These are phyloP conservation scores for Pteromalus puparum DNA, from an alignment of 1,140 invertebrate species.

Conservation along the genomic window DNA sequence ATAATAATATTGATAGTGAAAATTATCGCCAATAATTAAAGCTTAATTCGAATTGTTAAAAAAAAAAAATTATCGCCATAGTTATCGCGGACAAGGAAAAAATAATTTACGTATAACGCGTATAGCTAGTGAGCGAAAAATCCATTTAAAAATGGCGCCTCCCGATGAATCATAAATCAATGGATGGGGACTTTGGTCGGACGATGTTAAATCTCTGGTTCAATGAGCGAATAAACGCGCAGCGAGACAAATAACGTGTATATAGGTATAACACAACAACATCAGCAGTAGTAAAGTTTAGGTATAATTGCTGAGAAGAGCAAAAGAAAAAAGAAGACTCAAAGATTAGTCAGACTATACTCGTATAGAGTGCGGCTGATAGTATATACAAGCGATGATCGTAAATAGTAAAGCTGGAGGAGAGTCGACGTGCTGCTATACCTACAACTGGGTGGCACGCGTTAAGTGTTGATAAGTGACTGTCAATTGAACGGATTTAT, in stretches of 20 bases:
- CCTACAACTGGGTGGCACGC: slow-evolving; percentile 2
- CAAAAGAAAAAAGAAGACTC: not conserved
- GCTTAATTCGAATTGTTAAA: no score
- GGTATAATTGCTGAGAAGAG: not conserved
- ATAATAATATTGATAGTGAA: no score
- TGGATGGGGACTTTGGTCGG: not conserved
- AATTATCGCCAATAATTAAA: no score
- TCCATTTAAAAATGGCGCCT: slow-evolving; percentile 26
- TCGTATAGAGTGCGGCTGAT: not conserved
- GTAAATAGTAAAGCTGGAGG: not conserved
- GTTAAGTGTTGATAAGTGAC: slow-evolving; percentile 54
- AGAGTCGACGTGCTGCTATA: not conserved
- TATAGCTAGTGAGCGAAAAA: not conserved
- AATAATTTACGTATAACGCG: not conserved
- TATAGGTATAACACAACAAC: not conserved
- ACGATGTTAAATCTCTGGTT: no score
- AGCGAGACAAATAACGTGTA: not conserved
- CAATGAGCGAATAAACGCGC: slow-evolving; percentile 13
- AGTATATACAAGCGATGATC: not conserved
- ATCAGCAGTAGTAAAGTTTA: not conserved
- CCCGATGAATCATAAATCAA: slow-evolving; percentile 13
- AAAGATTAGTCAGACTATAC: not conserved
- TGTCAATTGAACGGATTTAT: slow-evolving; percentile 43
- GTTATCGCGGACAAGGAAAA: not conserved
- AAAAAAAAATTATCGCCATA: no score